Percentiles rank a stretch among this genome's conserved stretches.
Evolutionary conservation across 2,888 invertebrate genomes (phyloP).

Genomic region (Epistrophella euchroma): DNA sequence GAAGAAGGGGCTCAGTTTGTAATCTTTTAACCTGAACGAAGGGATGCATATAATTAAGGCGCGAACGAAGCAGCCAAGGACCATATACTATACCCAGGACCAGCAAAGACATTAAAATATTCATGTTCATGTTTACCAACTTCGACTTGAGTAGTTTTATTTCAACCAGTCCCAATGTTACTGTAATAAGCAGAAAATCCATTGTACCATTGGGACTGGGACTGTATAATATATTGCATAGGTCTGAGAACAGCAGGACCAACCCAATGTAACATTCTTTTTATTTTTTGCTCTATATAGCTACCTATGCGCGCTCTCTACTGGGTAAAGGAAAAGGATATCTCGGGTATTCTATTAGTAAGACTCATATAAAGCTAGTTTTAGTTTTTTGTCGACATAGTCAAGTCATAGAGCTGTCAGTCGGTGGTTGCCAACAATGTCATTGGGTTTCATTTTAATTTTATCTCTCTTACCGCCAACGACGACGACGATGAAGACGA

Average conservation of each 20-base stretch:
- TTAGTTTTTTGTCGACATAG: conserved; percentile 44
- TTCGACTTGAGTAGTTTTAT: conserved; percentile 15
- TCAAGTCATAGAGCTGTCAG: conserved; percentile 42
- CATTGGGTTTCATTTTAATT: conserved; percentile 67
- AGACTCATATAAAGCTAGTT: conserved; percentile 36
- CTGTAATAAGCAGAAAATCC: conserved; percentile 47
- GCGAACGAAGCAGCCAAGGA: conserved; percentile 24
- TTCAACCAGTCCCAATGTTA: conserved; percentile 28
- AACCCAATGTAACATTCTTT: conserved; percentile 34
- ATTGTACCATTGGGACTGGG: conserved; percentile 32
- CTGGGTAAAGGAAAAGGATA: conserved; percentile 32
- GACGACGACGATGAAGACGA: conserved; percentile 9
- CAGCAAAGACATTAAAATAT: conserved; percentile 34
- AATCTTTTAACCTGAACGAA: not conserved
- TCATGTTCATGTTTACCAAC: conserved; percentile 40
- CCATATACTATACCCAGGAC: not conserved
- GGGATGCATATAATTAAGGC: not conserved
- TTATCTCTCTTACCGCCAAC: conserved; percentile 45
- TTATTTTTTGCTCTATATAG: not conserved
- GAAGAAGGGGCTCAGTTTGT: not conserved
- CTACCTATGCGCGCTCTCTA: conserved; percentile 1
- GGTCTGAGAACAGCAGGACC: conserved; percentile 7
- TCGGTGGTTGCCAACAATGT: conserved; percentile 57
- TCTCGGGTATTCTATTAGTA: conserved; percentile 35
- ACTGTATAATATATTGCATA: not conserved